Conservation (phyloP, 2,113 vertebrate genomes). For the Eulacestoma nigropectus region DNA sequence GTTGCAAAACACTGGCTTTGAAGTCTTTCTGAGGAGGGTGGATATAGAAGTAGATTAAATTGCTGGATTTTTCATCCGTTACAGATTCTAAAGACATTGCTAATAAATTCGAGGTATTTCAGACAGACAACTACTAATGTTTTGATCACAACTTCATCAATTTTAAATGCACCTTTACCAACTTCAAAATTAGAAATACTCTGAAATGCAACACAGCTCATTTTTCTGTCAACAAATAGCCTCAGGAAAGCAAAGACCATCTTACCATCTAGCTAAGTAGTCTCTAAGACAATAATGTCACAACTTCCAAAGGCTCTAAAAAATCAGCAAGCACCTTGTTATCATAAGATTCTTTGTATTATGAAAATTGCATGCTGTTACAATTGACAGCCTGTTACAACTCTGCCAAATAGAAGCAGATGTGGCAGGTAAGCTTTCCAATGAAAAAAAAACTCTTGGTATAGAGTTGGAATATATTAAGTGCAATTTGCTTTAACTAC, state of each 20-base stretch:
- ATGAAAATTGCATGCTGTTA: background rate
- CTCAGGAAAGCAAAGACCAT: background rate
- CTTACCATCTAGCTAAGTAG: background rate
- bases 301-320: background rate
- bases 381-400: background rate
- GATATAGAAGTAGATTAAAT: background rate
- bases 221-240: background rate
- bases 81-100: background rate
- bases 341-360: background rate
- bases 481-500: background rate
- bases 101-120: background rate
- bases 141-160: background rate
- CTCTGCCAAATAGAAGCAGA: background rate
- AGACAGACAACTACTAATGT: background rate
- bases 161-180: background rate
- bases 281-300: background rate
- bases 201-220: background rate
- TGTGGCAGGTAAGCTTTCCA: background rate
- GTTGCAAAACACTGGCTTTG: background rate
- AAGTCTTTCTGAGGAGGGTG: background rate
- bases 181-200: background rate
- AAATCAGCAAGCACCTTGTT: background rate
- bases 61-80: background rate
- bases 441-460: background rate
- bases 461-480: background rate